A percentile compares a stretch with the other conserved stretches of the same genome.
Conservation (phyloP, 2,888 invertebrate genomes). For the Euphydryas editha region DNA sequence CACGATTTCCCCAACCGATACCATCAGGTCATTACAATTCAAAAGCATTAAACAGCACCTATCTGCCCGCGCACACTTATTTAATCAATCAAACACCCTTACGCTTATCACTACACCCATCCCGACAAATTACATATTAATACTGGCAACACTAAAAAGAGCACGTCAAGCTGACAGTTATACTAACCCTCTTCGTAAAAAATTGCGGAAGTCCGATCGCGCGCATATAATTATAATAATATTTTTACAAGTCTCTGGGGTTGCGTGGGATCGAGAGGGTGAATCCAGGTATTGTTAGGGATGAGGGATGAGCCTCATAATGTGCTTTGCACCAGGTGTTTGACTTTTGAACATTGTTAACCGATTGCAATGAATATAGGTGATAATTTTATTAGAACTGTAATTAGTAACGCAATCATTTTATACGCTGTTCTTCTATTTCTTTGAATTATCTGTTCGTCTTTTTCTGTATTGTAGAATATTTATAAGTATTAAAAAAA, state of each 20-base stretch:
- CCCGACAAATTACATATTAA: slow-evolving; percentile 81
- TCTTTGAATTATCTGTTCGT: too few relatives aligned
- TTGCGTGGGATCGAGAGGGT: slow-evolving; percentile 64
- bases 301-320: slow-evolving; percentile 65
- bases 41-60: slow-evolving; percentile 66
- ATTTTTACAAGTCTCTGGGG: slow-evolving; percentile 75
- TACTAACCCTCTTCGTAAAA: slow-evolving; percentile 55
- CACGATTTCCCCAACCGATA: slow-evolving; percentile 42
- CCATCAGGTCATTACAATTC: slow-evolving; percentile 62
- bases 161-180: slow-evolving; percentile 67
- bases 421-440: background rate
- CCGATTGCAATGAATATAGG: slow-evolving; percentile 9
- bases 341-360: slow-evolving; percentile 35
- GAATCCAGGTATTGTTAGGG: slow-evolving; percentile 60
- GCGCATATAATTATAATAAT: slow-evolving; percentile 78
- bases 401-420: slow-evolving; percentile 1
- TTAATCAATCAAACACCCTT: slow-evolving; percentile 79
- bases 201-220: slow-evolving; percentile 69
- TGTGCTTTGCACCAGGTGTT: slow-evolving; percentile 70
- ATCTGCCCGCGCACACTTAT: slow-evolving; percentile 75
- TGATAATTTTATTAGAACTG: slow-evolving; percentile 6
- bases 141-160: slow-evolving; percentile 72
- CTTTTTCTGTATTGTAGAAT: too few relatives aligned
- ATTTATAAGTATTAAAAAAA: too few relatives aligned
- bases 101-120: slow-evolving; percentile 70